phyloP scores from a whole-genome alignment of 2,797 vertebrate genomes.

The Uromys caudimaculatus region DNA sequence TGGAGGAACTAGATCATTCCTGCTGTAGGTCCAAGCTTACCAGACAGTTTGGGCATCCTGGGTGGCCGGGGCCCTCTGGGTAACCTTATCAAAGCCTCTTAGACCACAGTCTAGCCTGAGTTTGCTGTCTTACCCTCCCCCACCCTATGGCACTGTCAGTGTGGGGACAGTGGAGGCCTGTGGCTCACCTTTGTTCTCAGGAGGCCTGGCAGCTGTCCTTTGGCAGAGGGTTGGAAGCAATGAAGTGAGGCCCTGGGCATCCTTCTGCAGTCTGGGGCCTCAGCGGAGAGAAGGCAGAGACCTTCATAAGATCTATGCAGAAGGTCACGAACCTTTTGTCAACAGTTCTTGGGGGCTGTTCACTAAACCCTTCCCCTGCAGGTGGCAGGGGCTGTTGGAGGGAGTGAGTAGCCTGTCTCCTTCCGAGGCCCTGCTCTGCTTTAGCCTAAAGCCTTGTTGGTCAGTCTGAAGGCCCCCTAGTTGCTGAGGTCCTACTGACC shows the following conservation, averaged over 20 bases:
- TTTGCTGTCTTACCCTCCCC: background rate
- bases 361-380: background rate
- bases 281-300: background rate
- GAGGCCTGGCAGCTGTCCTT: background rate
- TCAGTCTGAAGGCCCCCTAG: background rate
- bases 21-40: too few species aligned
- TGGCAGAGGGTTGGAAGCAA: background rate
- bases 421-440: background rate
- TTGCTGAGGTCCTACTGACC: background rate
- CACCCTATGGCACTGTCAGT: background rate
- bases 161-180: accelerated
- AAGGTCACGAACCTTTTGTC: background rate
- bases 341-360: background rate
- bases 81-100: background rate
- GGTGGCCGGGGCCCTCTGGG: background rate
- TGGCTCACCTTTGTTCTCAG: background rate
- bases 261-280: background rate
- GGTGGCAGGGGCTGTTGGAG: background rate
- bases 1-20: background rate
- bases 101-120: background rate
- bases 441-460: background rate
- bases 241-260: background rate
- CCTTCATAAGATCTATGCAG: background rate
- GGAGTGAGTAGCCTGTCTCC: background rate
- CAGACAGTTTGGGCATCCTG: background rate